A percentile compares a stretch with the other conserved stretches of the same genome.
Evolutionary conservation across 2,797 vertebrate genomes (phyloP).

Genomic region (Xenentodon cancila): DNA sequence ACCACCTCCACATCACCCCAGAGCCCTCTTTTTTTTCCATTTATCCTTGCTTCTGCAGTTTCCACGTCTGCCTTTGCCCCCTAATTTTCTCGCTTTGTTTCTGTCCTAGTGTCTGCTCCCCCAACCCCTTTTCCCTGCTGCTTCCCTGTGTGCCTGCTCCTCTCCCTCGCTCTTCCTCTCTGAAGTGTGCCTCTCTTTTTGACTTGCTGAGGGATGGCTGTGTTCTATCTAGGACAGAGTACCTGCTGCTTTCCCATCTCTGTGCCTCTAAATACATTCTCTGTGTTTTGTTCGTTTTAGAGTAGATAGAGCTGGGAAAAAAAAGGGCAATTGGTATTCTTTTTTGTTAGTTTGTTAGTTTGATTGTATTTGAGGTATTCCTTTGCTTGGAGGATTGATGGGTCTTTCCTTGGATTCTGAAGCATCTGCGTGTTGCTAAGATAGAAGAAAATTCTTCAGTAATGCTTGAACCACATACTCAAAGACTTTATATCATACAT

Average conservation of each 20-base stretch:
- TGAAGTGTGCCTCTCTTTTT: constrained; percentile 9
- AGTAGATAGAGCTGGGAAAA: no score
- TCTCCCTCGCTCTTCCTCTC: constrained; percentile 11
- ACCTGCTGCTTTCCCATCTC: constrained; percentile 15
- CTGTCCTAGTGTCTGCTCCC: constrained; percentile 36
- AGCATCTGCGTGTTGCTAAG: no score
- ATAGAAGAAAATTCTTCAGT: no score
- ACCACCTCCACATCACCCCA: constrained; percentile 45
- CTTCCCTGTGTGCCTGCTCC: constrained; percentile 27
- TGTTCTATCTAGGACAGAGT: constrained; percentile 40
- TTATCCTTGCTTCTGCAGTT: constrained; percentile 23
- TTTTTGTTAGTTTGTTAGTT: no score
- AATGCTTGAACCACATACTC: no score
- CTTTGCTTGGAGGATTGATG: no score
- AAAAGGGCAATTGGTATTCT: no score
- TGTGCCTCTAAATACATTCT: constrained; percentile 12
- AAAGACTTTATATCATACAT: no score
- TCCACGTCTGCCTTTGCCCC: constrained; percentile 11
- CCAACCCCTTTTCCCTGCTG: constrained; percentile 2
- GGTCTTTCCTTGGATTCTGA: no score
- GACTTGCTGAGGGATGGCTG: constrained; percentile 43
- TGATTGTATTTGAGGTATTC: no score
- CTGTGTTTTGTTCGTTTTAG: no score
- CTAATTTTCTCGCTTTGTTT: constrained; percentile 19
- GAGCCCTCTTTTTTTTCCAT: constrained; percentile 23